These are phyloP conservation scores for Orchesella flavescens DNA, from an alignment of 2,888 invertebrate species.

Conservation along the genomic window DNA sequence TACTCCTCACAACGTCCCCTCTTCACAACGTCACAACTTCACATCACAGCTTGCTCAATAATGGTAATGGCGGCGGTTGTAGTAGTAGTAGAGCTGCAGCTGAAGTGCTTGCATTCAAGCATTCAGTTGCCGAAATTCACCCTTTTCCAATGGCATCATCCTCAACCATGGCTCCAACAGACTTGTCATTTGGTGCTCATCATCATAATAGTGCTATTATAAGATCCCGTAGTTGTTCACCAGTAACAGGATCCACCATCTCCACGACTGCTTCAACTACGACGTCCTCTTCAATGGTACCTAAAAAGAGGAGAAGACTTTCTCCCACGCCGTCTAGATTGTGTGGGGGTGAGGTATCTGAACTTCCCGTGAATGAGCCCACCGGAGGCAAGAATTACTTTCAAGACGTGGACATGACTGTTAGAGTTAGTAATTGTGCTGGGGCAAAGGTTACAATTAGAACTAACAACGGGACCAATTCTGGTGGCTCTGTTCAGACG, in stretches of 20 bases:
- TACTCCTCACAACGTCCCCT: constrained; percentile 16
- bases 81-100: not conserved
- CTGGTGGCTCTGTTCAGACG: constrained; percentile 62
- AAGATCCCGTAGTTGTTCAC: constrained; percentile 13
- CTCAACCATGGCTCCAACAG: constrained; percentile 25
- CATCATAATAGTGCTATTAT: constrained; percentile 21
- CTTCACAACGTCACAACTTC: constrained; percentile 13
- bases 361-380: constrained; percentile 63
- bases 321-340: constrained; percentile 69
- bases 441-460: constrained; percentile 71
- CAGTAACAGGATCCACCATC: constrained; percentile 25
- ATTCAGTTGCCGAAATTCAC: not conserved
- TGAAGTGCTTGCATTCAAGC: constrained; percentile 9
- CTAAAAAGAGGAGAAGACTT: constrained; percentile 69
- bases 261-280: constrained; percentile 9
- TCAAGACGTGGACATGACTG: constrained; percentile 71
- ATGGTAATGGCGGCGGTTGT: not conserved
- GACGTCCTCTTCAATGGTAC: constrained; percentile 64
- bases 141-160: constrained; percentile 4
- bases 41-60: constrained; percentile 46
- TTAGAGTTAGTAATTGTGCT: constrained; percentile 69
- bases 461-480: constrained; percentile 59
- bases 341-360: constrained; percentile 70
- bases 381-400: constrained; percentile 62
- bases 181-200: constrained; percentile 57